Percentiles rank a stretch among this genome's conserved stretches.
Conservation (phyloP, 1,140 invertebrate species). For the Teleogryllus occipitalis region DNA sequence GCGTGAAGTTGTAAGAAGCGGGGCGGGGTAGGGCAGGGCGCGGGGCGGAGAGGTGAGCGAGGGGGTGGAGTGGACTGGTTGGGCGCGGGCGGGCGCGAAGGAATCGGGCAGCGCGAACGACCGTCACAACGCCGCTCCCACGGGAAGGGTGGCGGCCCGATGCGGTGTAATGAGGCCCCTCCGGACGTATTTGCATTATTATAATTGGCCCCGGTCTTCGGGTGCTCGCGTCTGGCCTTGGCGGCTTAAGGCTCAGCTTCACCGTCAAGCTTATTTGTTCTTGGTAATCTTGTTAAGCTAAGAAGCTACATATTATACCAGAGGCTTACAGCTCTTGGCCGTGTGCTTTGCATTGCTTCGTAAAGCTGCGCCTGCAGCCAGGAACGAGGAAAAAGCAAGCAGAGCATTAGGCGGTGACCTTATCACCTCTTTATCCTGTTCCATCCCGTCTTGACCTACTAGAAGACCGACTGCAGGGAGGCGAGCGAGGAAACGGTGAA, state of each 20-base stretch:
- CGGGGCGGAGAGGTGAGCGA: too few species aligned
- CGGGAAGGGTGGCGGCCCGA: not conserved
- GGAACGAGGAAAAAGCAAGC: conserved; percentile 1
- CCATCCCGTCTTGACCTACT: not conserved
- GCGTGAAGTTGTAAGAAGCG: too few species aligned
- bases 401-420: conserved; percentile 4
- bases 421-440: conserved; percentile 14
- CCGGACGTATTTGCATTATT: conserved; percentile 1
- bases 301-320: conserved; percentile 2
- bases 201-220: conserved; percentile 6
- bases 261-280: conserved; percentile 10
- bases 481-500: not conserved
- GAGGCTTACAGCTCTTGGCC: not conserved
- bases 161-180: not conserved
- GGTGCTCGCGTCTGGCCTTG: not conserved
- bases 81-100: too few species aligned
- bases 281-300: conserved; percentile 15
- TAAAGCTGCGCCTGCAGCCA: not conserved
- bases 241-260: not conserved
- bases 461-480: not conserved
- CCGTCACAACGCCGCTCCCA: too few species aligned
- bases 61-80: too few species aligned
- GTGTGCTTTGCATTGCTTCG: not conserved
- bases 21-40: too few species aligned
- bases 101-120: too few species aligned